A percentile compares a stretch with the other conserved stretches of the same genome.
Conservation (phyloP, 2,113 vertebrate genomes). For the Mixornis gularis region DNA sequence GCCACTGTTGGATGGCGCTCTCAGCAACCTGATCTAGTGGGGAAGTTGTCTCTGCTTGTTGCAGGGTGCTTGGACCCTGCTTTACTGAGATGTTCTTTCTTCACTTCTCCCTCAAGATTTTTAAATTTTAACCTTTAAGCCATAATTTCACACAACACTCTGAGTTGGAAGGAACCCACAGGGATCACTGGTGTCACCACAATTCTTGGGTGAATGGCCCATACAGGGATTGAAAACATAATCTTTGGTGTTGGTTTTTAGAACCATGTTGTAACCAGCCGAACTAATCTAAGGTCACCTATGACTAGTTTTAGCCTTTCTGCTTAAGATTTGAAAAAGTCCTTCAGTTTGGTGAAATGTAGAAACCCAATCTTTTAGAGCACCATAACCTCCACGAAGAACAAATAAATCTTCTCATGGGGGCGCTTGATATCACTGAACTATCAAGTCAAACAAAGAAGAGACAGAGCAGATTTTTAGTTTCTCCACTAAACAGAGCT, state of each 20-base stretch:
- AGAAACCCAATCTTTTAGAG: background rate
- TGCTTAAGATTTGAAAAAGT: background rate
- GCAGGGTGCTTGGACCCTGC: background rate
- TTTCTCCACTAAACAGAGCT: background rate
- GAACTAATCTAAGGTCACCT: background rate
- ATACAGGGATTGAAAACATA: accelerated
- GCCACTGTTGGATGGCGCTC: accelerated
- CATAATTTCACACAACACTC: background rate
- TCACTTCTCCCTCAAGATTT: background rate
- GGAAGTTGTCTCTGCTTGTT: background rate
- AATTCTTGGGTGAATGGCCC: background rate
- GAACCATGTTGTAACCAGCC: background rate
- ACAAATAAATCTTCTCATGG: background rate
- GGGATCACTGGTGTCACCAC: background rate
- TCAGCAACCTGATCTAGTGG: background rate
- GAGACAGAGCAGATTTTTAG: background rate
- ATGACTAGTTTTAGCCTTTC: background rate
- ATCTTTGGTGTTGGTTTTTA: background rate
- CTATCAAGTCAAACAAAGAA: background rate
- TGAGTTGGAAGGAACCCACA: background rate
- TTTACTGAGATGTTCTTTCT: background rate
- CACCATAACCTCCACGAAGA: background rate
- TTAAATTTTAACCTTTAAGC: background rate
- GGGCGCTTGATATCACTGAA: background rate
- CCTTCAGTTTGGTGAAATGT: background rate